phyloP scores from a whole-genome alignment of 2,113 vertebrate genomes.

The Hassar affinis region DNA sequence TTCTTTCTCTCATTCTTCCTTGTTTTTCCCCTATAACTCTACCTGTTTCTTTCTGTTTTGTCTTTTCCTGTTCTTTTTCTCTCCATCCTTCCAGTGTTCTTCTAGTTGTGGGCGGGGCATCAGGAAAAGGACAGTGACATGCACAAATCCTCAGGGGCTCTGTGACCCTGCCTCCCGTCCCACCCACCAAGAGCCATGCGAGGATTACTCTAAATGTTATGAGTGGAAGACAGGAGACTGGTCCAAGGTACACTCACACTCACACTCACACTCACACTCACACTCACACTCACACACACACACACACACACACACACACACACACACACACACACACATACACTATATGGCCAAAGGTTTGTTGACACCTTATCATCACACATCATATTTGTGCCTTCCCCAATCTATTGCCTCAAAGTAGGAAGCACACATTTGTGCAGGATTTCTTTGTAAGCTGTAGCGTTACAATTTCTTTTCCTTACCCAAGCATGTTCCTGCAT shows the following conservation, averaged over 20 bases:
- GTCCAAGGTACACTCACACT: conserved; percentile 82
- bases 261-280: conserved; percentile 12
- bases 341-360: background rate
- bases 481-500: background rate
- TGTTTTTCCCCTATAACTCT: background rate
- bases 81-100: conserved; percentile 79
- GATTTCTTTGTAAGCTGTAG: background rate
- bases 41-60: background rate
- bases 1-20: background rate
- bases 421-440: too few relatives aligned
- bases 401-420: background rate
- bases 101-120: conserved; percentile 84
- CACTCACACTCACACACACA: too few relatives aligned
- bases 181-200: conserved; percentile 78
- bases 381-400: background rate
- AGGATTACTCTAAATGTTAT: conserved; percentile 87
- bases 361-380: background rate
- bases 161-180: conserved; percentile 84
- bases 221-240: conserved; percentile 96
- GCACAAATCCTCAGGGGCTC: conserved; percentile 84
- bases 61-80: background rate
- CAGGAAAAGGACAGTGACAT: conserved; percentile 80
- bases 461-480: background rate
- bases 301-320: background rate
- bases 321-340: background rate